Evolutionary conservation across 2,888 invertebrate species (phyloP), one percentile per base, ranked within the genome.

Genomic region (Rutpela maculata): DNA sequence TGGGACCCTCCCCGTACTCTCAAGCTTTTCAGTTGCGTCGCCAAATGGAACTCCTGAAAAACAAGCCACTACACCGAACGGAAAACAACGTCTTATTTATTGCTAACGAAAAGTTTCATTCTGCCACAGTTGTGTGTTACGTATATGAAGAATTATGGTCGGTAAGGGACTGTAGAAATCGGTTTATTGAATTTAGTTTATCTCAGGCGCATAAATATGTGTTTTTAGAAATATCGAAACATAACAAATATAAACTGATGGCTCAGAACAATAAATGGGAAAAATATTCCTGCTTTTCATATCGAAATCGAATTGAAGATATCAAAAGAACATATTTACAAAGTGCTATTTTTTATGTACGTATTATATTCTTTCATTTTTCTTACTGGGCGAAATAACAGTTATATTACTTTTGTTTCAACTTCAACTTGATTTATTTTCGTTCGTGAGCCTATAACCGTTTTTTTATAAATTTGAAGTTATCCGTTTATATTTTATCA

Each of bases 21-120:
- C 62, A 38, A 71, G 73, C 70, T 70, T 63, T 73, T 75, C 66
- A 57, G 62, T 50, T 35, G 67, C 72, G 73, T 71, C 78, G 76
- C 71, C 69, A 75, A 73, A 77, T 63, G 69, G 70, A 60, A 17
- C 26, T 66, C 67, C 60, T 31, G 68, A 78, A 80, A 80, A 80
- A 80, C 76, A 75, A 59, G 66, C 75, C 69, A 60, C 78, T 70
- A 74, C 62, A 70, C 77, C 71, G 72, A 80, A 78, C 80, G 77
- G 78, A 74, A 80, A 80, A 80, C 80, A 78, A 78, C 74, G 73
- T 78, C 80, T 80, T 80, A 80, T 80, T 80, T 80, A 80, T 80
- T 74, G 55, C 80, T 31, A 26, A 50, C 43, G 77, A 74, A 71
- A 71, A 74, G 76, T 69, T 76, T 38, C 68, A 71, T 72, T 68